Conservation (phyloP, 2,888 invertebrate species). For the Augochlorella aurata region DNA sequence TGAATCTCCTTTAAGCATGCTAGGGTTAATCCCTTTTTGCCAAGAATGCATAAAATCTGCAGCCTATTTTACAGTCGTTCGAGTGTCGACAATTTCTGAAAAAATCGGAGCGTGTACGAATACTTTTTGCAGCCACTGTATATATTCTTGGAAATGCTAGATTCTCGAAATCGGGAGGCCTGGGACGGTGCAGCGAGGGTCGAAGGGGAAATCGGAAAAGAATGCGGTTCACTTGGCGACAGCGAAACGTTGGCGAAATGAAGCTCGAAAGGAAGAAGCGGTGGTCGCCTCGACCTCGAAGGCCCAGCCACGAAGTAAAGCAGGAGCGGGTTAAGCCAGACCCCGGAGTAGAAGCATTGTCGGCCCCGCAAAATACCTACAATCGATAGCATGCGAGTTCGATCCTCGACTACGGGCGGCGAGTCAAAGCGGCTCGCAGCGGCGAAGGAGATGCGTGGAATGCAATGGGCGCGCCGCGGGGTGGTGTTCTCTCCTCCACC, state of each 20-base stretch:
- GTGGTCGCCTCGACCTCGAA: conserved; percentile 36
- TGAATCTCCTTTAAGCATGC: too few relatives aligned
- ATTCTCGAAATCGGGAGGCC: background rate
- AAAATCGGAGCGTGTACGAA: too few relatives aligned
- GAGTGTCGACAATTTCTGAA: too few relatives aligned
- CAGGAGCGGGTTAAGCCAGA: conserved; percentile 35
- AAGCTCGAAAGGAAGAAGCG: conserved; percentile 26
- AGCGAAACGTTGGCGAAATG: conserved; percentile 32
- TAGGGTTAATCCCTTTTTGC: too few relatives aligned
- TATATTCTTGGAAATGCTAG: background rate
- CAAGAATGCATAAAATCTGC: too few relatives aligned
- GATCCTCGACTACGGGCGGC: conserved; percentile 69
- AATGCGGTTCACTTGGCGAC: conserved; percentile 37
- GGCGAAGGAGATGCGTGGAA: conserved; percentile 78
- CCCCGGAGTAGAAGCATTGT: conserved; percentile 45
- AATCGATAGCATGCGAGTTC: conserved; percentile 70
- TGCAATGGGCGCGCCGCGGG: conserved; percentile 79
- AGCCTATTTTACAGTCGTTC: too few relatives aligned
- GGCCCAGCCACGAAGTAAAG: conserved; percentile 43
- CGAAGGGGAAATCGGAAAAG: conserved; percentile 33
- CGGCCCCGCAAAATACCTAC: conserved; percentile 64
- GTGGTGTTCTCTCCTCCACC: conserved; percentile 65
- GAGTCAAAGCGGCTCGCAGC: conserved; percentile 76
- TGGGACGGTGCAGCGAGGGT: background rate
- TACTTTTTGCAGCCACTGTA: too few relatives aligned